These are phyloP conservation scores for Rhopalosiphum padi DNA, from an alignment of 1,140 invertebrate genomes.

Conservation along the genomic window DNA sequence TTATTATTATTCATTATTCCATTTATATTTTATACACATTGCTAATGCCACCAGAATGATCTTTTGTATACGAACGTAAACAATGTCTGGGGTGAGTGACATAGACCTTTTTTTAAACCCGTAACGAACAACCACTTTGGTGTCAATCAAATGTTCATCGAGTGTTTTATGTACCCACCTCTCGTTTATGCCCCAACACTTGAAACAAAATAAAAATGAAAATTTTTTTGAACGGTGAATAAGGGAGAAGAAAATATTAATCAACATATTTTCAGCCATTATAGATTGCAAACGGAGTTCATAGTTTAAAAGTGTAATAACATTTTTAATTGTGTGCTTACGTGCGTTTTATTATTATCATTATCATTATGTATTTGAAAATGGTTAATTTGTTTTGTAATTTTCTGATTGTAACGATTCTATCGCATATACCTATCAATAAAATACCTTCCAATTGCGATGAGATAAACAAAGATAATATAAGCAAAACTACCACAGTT, in stretches of 20 bases:
- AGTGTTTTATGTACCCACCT: constrained; percentile 26
- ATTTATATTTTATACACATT: constrained; percentile 35
- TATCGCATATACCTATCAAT: background rate
- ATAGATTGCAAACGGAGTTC: background rate
- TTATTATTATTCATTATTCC: background rate
- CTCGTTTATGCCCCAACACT: background rate
- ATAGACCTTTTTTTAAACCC: constrained; percentile 7
- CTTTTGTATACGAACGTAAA: constrained; percentile 50
- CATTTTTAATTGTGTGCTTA: background rate
- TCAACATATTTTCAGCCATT: background rate
- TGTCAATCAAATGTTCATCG: constrained; percentile 54
- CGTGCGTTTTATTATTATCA: background rate
- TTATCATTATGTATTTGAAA: background rate
- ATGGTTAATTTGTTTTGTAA: constrained; percentile 10
- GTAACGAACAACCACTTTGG: constrained; percentile 48
- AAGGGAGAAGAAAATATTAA: background rate
- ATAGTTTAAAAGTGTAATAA: background rate
- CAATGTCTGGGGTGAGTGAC: constrained; percentile 48
- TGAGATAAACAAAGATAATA: constrained; percentile 25
- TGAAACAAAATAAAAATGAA: constrained; percentile 10
- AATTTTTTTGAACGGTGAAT: background rate
- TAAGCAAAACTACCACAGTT: constrained; percentile 1
- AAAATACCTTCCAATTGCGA: constrained; percentile 27
- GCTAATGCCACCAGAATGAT: constrained; percentile 46
- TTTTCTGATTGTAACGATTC: background rate